phyloP scores from a whole-genome alignment of 1,140 invertebrate genomes.

The Nephila pilipes region DNA sequence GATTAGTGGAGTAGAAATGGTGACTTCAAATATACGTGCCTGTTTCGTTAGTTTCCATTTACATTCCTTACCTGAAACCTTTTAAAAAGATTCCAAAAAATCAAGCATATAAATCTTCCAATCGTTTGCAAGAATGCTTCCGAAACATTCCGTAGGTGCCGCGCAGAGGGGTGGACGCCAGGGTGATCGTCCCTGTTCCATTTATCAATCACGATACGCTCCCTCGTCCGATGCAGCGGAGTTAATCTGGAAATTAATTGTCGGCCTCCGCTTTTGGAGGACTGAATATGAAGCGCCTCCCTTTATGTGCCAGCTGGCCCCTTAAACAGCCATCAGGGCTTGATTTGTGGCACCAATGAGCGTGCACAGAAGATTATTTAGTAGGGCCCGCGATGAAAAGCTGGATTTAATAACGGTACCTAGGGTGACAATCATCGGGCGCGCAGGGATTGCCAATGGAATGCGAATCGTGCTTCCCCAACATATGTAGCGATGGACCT shows the following conservation, averaged over 20 bases:
- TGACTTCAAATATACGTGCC: too few species aligned
- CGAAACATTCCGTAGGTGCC: not conserved
- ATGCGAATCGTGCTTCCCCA: not conserved
- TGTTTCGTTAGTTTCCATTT: too few species aligned
- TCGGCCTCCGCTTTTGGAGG: slow-evolving; percentile 28
- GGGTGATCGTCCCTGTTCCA: slow-evolving; percentile 14
- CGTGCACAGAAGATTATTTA: slow-evolving; percentile 73
- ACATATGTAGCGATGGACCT: not conserved
- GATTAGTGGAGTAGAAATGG: too few species aligned
- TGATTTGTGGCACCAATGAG: slow-evolving; percentile 75
- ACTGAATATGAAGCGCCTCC: slow-evolving; percentile 62
- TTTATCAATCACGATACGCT: slow-evolving; percentile 51
- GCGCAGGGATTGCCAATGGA: not conserved
- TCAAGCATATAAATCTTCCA: too few species aligned
- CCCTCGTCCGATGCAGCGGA: slow-evolving; percentile 33
- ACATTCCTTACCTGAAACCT: too few species aligned
- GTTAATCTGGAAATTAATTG: slow-evolving; percentile 76
- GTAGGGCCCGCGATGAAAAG: slow-evolving; percentile 66
- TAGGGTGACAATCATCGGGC: slow-evolving; percentile 49
- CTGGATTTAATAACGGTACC: slow-evolving; percentile 74
- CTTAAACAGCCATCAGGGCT: slow-evolving; percentile 76
- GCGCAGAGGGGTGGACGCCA: too few species aligned
- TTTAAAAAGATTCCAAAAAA: too few species aligned
- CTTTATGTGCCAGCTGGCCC: slow-evolving; percentile 72
- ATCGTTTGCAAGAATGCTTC: not conserved